Evolutionary conservation across 1,140 invertebrate species (phyloP).

Genomic region (Meloidogyne hapla): DNA sequence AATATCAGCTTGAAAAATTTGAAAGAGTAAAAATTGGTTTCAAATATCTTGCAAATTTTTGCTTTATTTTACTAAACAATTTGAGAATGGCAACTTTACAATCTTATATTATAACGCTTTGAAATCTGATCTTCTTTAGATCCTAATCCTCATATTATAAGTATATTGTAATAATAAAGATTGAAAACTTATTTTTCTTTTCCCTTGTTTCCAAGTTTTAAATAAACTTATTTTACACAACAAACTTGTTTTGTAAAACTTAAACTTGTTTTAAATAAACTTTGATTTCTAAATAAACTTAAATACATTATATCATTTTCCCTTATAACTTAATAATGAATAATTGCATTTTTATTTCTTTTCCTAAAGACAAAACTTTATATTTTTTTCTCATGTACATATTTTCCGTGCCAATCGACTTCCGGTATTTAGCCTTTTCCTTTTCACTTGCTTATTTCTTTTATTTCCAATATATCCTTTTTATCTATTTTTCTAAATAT

Average conservation of each 20-base stretch:
- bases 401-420: neutral
- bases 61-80: no score
- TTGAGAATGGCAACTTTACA: no score
- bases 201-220: neutral
- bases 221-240: neutral
- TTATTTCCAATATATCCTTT: neutral
- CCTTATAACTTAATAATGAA: neutral
- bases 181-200: neutral
- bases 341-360: no score
- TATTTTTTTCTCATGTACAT: constrained; percentile 1
- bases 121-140: constrained; percentile 2
- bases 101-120: neutral
- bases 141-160: neutral
- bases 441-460: neutral
- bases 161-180: no score
- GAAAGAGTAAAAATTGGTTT: neutral
- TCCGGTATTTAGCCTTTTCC: neutral
- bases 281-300: no score
- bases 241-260: no score
- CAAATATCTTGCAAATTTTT: no score
- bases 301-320: neutral
- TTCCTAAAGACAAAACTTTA: neutral
- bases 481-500: neutral
- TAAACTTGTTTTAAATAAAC: no score
- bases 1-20: no score